Conservation (phyloP, 2,797 vertebrate genomes). For the Trematomus bernacchii region DNA sequence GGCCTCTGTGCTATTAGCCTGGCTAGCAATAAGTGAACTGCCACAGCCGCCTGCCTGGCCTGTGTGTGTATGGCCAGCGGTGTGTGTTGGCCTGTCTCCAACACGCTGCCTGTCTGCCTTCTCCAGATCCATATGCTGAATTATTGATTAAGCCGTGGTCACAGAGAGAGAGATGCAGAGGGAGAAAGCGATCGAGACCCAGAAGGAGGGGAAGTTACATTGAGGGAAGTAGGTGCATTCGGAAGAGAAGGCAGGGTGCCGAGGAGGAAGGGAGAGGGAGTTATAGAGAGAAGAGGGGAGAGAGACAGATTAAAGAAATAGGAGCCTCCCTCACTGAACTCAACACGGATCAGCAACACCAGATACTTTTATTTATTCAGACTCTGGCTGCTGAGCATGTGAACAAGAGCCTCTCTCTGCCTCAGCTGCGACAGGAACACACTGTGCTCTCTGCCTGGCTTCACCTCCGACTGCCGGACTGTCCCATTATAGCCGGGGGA, state of each 20-base stretch:
- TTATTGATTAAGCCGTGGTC: slow-evolving; percentile 83
- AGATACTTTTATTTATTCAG: slow-evolving; percentile 90
- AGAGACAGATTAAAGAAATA: slow-evolving; percentile 81
- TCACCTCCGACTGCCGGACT: slow-evolving; percentile 52
- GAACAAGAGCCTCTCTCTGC: slow-evolving; percentile 77
- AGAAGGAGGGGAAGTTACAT: slow-evolving; percentile 40
- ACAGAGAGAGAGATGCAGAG: slow-evolving; percentile 36
- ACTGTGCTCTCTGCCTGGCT: slow-evolving; percentile 59
- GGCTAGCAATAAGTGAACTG: slow-evolving; percentile 34
- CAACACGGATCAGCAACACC: slow-evolving; percentile 84
- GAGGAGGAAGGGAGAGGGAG: slow-evolving; percentile 21
- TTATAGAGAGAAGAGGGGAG: slow-evolving; percentile 31
- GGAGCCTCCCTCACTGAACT: slow-evolving; percentile 80
- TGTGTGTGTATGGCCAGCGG: slow-evolving; percentile 57
- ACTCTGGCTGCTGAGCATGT: slow-evolving; percentile 70
- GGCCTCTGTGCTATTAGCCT: slow-evolving; percentile 25
- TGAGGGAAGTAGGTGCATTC: slow-evolving; percentile 33
- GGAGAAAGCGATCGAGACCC: slow-evolving; percentile 51
- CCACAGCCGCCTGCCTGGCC: slow-evolving; percentile 29
- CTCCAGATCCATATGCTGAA: slow-evolving; percentile 83
- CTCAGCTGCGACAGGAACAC: slow-evolving; percentile 61
- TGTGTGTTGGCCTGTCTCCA: slow-evolving; percentile 67
- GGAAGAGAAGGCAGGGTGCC: slow-evolving; percentile 20
- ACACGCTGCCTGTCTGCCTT: slow-evolving; percentile 70
- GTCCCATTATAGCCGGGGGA: slow-evolving; percentile 43